Conservation (phyloP, 2,113 vertebrate genomes). For the Pelecanus crispus region DNA sequence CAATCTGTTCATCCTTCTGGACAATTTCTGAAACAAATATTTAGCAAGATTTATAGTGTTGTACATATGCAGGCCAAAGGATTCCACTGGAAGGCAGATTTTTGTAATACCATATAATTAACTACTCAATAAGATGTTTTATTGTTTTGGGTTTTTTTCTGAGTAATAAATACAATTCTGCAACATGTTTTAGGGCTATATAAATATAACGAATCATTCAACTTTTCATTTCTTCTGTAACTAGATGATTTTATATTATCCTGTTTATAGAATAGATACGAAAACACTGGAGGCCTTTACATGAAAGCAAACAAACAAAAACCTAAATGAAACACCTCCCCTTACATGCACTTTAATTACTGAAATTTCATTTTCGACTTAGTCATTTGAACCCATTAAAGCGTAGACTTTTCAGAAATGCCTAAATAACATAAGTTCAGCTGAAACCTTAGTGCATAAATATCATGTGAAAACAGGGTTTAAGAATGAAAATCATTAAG, state of each 20-base stretch:
- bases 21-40: slow-evolving; percentile 79
- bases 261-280: slow-evolving; percentile 45
- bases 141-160: not conserved
- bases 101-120: slow-evolving; percentile 66
- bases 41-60: slow-evolving; percentile 72
- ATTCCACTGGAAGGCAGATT: slow-evolving; percentile 67
- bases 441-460: not conserved
- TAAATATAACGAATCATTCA: slow-evolving; percentile 53
- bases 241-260: slow-evolving; percentile 54
- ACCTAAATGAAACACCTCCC: slow-evolving; percentile 54
- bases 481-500: not conserved
- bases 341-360: slow-evolving; percentile 45
- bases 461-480: not conserved
- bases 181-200: slow-evolving; percentile 39
- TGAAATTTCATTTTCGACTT: slow-evolving; percentile 42
- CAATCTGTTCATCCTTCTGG: slow-evolving; percentile 73
- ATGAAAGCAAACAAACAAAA: slow-evolving; percentile 66
- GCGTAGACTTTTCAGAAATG: slow-evolving; percentile 13
- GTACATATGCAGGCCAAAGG: slow-evolving; percentile 52
- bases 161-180: slow-evolving; percentile 51
- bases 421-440: not conserved
- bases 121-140: slow-evolving; percentile 57
- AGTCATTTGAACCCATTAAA: slow-evolving; percentile 38
- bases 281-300: slow-evolving; percentile 54
- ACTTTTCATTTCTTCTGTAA: slow-evolving; percentile 54